Conservation (phyloP, 2,888 invertebrate species). For the Amiota minor region DNA sequence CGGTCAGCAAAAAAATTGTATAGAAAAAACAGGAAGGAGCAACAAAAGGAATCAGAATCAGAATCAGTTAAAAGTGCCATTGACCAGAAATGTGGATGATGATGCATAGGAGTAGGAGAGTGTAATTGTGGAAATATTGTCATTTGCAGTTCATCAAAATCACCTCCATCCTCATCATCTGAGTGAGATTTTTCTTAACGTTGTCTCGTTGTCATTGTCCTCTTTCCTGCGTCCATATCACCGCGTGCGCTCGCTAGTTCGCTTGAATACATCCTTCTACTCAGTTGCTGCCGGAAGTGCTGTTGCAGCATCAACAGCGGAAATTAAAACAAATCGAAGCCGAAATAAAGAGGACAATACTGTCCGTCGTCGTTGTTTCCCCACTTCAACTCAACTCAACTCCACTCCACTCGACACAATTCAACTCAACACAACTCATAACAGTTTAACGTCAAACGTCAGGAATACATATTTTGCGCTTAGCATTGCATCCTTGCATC, state of each 20-base stretch:
- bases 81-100: slow-evolving; percentile 51
- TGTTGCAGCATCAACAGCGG: slow-evolving; percentile 55
- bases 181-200: background rate
- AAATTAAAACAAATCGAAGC: slow-evolving; percentile 58
- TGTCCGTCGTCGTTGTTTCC: slow-evolving; percentile 33
- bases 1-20: background rate
- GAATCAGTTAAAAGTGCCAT: slow-evolving; percentile 40
- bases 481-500: slow-evolving; percentile 2
- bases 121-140: slow-evolving; percentile 6
- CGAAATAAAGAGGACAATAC: slow-evolving; percentile 40
- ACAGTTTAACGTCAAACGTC: slow-evolving; percentile 13
- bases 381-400: slow-evolving; percentile 7
- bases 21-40: background rate
- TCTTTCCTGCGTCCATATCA: slow-evolving; percentile 31
- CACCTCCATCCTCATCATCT: background rate
- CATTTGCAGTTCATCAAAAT: background rate
- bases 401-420: too few species aligned
- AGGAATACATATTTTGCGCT: slow-evolving; percentile 22
- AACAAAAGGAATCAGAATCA: background rate
- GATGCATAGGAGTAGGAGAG: background rate
- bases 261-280: background rate
- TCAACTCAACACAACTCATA: slow-evolving; percentile 16
- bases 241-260: slow-evolving; percentile 1
- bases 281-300: slow-evolving; percentile 45
- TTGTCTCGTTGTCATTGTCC: slow-evolving; percentile 19